Evolutionary conservation across 2,113 vertebrate genomes (phyloP).

Genomic region (Poeciliopsis turrubarensis): DNA sequence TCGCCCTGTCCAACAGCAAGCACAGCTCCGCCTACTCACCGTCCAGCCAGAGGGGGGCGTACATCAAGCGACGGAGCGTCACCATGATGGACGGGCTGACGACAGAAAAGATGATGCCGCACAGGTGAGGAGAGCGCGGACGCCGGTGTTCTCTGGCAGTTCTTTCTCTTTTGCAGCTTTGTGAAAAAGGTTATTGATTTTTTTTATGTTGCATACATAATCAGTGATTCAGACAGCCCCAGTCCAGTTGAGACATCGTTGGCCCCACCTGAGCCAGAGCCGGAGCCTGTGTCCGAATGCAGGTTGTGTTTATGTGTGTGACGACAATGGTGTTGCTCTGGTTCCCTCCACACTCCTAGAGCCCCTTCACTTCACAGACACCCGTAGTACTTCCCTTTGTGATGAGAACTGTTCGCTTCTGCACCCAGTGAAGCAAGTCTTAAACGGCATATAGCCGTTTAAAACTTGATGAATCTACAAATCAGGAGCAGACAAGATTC

Average conservation of each 20-base stretch:
- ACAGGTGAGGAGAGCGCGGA: constrained; percentile 82
- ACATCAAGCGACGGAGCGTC: constrained; percentile 95
- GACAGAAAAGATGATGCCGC: constrained; percentile 90
- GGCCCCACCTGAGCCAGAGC: constrained; percentile 65
- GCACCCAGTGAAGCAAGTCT: constrained; percentile 31
- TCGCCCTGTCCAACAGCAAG: constrained; percentile 86
- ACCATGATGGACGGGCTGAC: constrained; percentile 96
- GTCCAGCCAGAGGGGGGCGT: constrained; percentile 87
- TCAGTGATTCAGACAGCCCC: constrained; percentile 75
- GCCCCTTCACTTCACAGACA: constrained; percentile 47
- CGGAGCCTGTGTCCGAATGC: constrained; percentile 68
- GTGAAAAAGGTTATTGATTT: constrained; percentile 15
- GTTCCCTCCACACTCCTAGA: constrained; percentile 24
- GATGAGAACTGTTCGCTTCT: constrained; percentile 15
- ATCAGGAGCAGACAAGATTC: constrained; percentile 47
- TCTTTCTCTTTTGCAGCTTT: background rate
- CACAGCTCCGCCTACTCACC: constrained; percentile 85
- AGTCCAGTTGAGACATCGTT: constrained; percentile 71
- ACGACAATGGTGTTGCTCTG: constrained; percentile 49
- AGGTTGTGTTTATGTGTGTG: constrained; percentile 67
- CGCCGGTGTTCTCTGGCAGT: background rate
- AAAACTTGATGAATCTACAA: constrained; percentile 37
- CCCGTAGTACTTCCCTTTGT: constrained; percentile 25
- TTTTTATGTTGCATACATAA: constrained; percentile 52
- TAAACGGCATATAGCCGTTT: constrained; percentile 19